phyloP scores from a whole-genome alignment of 2,888 invertebrate genomes.

The Eretmocerus hayati region DNA sequence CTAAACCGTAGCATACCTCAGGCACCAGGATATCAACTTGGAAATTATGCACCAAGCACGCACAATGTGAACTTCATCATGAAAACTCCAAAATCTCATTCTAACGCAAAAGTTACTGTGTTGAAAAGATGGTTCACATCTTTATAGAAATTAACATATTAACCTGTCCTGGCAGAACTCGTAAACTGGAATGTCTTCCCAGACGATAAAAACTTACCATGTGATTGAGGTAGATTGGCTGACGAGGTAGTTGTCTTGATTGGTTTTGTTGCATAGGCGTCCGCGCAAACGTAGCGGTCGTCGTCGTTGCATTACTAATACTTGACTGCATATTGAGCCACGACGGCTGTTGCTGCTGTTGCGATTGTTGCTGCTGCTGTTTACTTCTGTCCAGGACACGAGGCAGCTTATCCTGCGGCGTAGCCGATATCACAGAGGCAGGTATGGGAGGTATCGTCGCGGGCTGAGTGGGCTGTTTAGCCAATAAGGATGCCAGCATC shows the following conservation, averaged over 20 bases:
- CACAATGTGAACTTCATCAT: too few species aligned
- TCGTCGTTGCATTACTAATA: constrained; percentile 36
- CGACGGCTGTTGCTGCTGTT: constrained; percentile 42
- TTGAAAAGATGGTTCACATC: too few species aligned
- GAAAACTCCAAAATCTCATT: too few species aligned
- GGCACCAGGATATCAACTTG: too few species aligned
- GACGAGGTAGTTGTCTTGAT: constrained; percentile 45
- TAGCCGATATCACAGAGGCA: constrained; percentile 58
- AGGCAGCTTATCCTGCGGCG: constrained; percentile 65
- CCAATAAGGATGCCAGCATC: constrained; percentile 76
- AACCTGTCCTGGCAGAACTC: too few species aligned
- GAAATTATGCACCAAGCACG: too few species aligned
- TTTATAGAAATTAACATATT: too few species aligned
- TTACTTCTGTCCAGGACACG: constrained; percentile 42
- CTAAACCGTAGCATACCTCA: too few species aligned
- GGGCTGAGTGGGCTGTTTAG: constrained; percentile 63
- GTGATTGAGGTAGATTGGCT: constrained; percentile 45
- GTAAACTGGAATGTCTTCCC: too few species aligned
- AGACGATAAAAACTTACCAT: constrained; percentile 30
- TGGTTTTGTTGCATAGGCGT: constrained; percentile 43
- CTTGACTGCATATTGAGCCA: constrained; percentile 40
- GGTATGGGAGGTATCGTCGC: constrained; percentile 60
- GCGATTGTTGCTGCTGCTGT: constrained; percentile 50
- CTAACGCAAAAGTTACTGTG: too few species aligned
- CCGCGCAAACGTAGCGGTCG: constrained; percentile 40